phyloP scores from a whole-genome alignment of 2,888 invertebrate species.

The Charanyca ferruginea region DNA sequence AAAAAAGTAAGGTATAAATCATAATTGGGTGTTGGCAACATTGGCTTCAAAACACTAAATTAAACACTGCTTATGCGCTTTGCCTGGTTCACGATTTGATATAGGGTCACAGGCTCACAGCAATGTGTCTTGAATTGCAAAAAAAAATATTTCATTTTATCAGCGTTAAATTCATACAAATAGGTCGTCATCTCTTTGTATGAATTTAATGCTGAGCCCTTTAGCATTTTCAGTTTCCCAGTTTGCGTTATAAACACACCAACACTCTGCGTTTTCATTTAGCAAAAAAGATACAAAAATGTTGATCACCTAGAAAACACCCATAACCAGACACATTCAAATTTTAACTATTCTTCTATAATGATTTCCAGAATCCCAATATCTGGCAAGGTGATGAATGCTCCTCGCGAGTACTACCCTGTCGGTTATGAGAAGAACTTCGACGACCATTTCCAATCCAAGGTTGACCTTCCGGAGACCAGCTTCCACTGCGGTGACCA shows the following conservation, averaged over 20 bases:
- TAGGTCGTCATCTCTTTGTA: no score
- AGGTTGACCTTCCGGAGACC: conserved; percentile 96
- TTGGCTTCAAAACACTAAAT: conserved; percentile 21
- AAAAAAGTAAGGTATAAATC: conserved; percentile 24
- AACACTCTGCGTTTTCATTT: no score
- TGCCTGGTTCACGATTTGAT: not conserved
- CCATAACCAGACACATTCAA: not conserved
- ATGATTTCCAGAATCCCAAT: conserved; percentile 79
- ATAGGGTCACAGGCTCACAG: not conserved
- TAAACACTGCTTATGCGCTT: conserved; percentile 12
- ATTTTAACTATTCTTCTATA: not conserved
- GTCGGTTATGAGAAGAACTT: conserved; percentile 97
- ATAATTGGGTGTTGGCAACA: not conserved
- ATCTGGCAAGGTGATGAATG: conserved; percentile 95
- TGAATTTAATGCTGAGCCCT: no score
- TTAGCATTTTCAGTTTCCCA: no score
- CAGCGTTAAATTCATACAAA: no score
- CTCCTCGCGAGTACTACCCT: conserved; percentile 97
- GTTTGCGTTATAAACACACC: no score
- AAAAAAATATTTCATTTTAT: not conserved
- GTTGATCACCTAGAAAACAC: no score
- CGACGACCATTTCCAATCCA: conserved; percentile 96
- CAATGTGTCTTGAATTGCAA: not conserved
- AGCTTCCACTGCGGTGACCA: conserved; percentile 96
- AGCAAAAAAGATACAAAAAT: not conserved